phyloP scores from a whole-genome alignment of 1,140 invertebrate species.

The Zaprionus inermis region DNA sequence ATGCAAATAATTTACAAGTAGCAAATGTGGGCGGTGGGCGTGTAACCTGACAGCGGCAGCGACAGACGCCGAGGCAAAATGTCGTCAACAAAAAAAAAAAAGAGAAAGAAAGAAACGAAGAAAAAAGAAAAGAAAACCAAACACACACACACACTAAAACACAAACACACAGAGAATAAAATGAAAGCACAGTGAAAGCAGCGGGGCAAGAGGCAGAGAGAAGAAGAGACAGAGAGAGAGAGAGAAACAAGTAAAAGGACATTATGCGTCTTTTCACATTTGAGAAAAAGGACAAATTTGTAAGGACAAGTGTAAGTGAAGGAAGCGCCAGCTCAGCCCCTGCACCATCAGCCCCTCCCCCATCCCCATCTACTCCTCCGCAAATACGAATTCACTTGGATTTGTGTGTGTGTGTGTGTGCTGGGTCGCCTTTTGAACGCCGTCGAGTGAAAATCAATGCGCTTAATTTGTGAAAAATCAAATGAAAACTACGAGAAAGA shows the following conservation, averaged over 20 bases:
- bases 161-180: conserved; percentile 14
- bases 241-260: conserved; percentile 69
- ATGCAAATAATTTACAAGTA: conserved; percentile 83
- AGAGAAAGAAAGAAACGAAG: conserved; percentile 22
- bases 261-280: conserved; percentile 83
- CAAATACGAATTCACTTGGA: conserved; percentile 16
- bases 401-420: conserved; percentile 27
- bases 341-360: background rate
- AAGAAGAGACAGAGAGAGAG: conserved; percentile 10
- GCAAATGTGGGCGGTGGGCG: conserved; percentile 75
- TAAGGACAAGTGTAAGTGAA: conserved; percentile 82
- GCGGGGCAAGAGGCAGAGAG: conserved; percentile 31
- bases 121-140: conserved; percentile 22
- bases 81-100: conserved; percentile 73
- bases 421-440: conserved; percentile 37
- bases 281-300: conserved; percentile 83
- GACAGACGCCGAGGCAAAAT: conserved; percentile 73
- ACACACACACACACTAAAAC: background rate
- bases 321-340: conserved; percentile 41
- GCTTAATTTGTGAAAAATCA: conserved; percentile 34
- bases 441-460: conserved; percentile 75
- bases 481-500: conserved; percentile 31
- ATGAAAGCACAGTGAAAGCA: conserved; percentile 29
- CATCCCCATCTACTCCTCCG: background rate
- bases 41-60: conserved; percentile 59